Evolutionary conservation across 2,797 vertebrate genomes (phyloP).

Genomic region (Pseudochirops cupreus): DNA sequence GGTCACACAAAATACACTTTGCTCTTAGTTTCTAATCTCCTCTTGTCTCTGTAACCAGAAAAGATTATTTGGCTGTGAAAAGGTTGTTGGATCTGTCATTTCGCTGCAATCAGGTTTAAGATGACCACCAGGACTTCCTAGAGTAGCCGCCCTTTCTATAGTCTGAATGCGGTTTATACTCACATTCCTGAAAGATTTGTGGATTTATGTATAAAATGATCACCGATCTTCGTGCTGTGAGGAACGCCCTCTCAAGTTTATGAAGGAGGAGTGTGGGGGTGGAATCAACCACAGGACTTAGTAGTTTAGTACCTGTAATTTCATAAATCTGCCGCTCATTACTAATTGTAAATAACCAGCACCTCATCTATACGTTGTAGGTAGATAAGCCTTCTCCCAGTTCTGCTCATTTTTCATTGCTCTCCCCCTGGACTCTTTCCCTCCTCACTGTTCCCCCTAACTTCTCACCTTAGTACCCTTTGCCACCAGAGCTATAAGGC

Average conservation of each 20-base stretch:
- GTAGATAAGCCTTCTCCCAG: neutral
- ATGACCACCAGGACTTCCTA: neutral
- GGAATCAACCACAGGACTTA: constrained; percentile 13
- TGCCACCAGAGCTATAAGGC: neutral
- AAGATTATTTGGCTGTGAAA: neutral
- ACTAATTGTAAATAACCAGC: neutral
- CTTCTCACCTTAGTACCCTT: neutral
- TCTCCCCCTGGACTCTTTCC: neutral
- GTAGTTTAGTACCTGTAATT: constrained; percentile 13
- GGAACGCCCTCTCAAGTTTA: constrained; percentile 36
- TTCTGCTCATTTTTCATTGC: neutral
- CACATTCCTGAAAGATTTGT: constrained; percentile 41
- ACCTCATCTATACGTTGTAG: neutral
- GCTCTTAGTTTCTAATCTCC: neutral
- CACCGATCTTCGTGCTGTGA: neutral
- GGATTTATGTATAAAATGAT: constrained; percentile 49
- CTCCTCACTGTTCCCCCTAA: neutral
- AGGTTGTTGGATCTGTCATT: neutral
- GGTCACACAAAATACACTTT: neutral
- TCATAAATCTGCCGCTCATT: constrained; percentile 12
- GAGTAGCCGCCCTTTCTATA: neutral
- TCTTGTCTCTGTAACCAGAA: neutral
- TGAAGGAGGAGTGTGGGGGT: neutral
- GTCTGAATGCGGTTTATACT: constrained; percentile 20
- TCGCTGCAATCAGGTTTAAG: constrained; percentile 13